Evolutionary conservation across 1,140 invertebrate genomes (phyloP).

Genomic region (Caerostris extrusa): DNA sequence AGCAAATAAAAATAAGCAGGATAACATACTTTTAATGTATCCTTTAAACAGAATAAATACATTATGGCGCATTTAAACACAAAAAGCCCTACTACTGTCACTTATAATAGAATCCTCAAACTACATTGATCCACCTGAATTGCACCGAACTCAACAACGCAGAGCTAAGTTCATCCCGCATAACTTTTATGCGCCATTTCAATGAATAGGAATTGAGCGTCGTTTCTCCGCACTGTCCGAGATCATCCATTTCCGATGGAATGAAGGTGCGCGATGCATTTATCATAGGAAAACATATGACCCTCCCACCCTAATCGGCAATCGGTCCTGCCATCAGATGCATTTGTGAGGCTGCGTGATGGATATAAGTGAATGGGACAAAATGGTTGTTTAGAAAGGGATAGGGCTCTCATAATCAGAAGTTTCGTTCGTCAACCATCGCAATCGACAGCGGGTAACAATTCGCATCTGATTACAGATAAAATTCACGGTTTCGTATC

Average conservation of each 20-base stretch:
- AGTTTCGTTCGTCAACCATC: conserved; percentile 31
- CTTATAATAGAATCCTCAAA: too few relatives aligned
- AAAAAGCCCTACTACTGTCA: too few relatives aligned
- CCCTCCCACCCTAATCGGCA: conserved; percentile 57
- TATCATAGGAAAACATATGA: conserved; percentile 59
- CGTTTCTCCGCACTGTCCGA: not conserved
- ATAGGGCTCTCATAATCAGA: conserved; percentile 54
- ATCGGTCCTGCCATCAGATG: conserved; percentile 60
- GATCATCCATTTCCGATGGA: conserved; percentile 26
- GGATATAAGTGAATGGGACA: conserved; percentile 71
- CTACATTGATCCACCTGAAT: too few relatives aligned
- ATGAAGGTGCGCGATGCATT: conserved; percentile 53
- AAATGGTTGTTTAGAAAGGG: conserved; percentile 55
- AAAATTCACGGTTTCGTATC: not conserved
- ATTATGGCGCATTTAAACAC: too few relatives aligned
- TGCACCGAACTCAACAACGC: too few relatives aligned
- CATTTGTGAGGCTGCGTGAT: conserved; percentile 64
- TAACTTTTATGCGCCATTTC: conserved; percentile 32
- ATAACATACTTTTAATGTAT: too few relatives aligned
- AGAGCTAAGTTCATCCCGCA: not conserved
- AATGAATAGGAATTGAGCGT: not conserved
- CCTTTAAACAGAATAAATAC: too few relatives aligned
- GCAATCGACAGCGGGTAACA: not conserved
- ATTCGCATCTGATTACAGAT: not conserved
- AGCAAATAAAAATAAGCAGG: too few relatives aligned